Conservation (phyloP, 2,113 vertebrate genomes). For the Tyrannus savana region DNA sequence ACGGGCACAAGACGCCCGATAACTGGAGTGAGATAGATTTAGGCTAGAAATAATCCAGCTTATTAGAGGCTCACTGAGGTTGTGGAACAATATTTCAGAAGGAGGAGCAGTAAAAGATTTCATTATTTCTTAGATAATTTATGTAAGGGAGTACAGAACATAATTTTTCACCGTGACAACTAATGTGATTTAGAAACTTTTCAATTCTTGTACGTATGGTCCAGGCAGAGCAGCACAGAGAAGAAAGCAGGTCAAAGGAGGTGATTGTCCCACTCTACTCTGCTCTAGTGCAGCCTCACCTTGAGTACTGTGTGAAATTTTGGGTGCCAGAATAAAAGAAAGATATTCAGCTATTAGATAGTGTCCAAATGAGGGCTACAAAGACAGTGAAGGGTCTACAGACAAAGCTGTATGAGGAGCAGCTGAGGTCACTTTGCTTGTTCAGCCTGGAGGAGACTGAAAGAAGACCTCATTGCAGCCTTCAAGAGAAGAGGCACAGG, state of each 20-base stretch:
- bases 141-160: not conserved
- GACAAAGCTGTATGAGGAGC: accelerated
- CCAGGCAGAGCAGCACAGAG: not conserved
- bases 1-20: not conserved
- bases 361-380: not conserved
- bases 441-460: not conserved
- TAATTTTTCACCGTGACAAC: not conserved
- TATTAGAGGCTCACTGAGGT: not conserved
- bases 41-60: not conserved
- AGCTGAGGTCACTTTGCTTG: not conserved
- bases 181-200: not conserved
- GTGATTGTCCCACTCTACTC: not conserved
- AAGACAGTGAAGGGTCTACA: not conserved
- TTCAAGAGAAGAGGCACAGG: not conserved
- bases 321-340: not conserved
- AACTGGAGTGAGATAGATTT: not conserved
- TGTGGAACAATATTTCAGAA: not conserved
- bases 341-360: not conserved
- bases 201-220: not conserved
- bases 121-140: not conserved
- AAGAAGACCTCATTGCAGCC: not conserved
- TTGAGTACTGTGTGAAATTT: not conserved
- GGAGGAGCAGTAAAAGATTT: not conserved
- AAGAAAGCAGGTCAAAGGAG: not conserved
- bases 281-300: not conserved